Evolutionary conservation across 2,113 vertebrate genomes (phyloP), one percentile per base, ranked within the genome.

Genomic region (Centrocercus urophasianus): DNA sequence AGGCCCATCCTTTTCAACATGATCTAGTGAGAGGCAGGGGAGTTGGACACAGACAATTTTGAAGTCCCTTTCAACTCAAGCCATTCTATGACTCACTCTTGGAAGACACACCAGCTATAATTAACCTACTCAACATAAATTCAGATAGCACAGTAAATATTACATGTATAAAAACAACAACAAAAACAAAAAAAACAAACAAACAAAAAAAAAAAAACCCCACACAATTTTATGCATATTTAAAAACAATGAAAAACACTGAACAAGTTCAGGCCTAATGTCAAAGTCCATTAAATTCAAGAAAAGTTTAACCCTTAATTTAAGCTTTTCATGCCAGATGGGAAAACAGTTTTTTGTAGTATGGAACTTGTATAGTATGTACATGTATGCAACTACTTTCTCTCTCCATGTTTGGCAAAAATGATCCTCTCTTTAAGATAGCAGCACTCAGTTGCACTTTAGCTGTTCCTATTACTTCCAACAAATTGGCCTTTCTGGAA

Each of bases 201-300:
- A 0, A 48, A 0, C 9, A 43, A 10, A 0, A 48, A 0, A 16
- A 24, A 48, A 10, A 0, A 48, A 0, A 15, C 2, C 6, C 2
- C 6, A n/a, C 11, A 25, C 5, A 47, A 8, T 43, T 86, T 57
- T 19, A 61, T 20, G 19, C 10, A 77, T 57, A 40, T 57, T 61
- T 40, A 80, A 65, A 88, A 80, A 28, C 2, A 32, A 50, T 25
- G 9, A 67, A 67, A 65, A 52, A 32, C 1, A 32, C 3, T 0
- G 0, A 48, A 52, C 15, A 73, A 74, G 24, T 67, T 24, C 6
- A 79, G 34, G 24, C 6, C 11, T 79, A 60, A 75, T 22, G 24
- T 47, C n/a, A 87, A 87, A 87, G 32, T 12, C 10, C 27, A 56
- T 27, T 38, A 16, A 72, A 84, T 34, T 64, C 42, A 67, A 40